Evolutionary conservation across 1,140 invertebrate species (phyloP), one percentile per base, ranked within the genome.

Genomic region (Drosophila takahashii): DNA sequence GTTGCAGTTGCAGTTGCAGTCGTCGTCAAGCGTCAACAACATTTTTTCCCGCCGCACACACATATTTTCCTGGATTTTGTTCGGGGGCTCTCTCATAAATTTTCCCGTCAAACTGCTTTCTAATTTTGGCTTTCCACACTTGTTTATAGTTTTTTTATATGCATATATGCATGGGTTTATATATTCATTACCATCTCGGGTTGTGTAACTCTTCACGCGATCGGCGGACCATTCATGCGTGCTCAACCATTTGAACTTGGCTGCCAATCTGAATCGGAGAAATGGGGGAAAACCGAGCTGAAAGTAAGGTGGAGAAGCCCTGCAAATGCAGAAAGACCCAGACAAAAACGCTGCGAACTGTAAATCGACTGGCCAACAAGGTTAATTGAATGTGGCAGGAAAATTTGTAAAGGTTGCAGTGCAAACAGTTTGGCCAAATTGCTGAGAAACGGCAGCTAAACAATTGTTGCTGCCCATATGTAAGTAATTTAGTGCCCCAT

Each of bases 131-230:
- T 74, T 86, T 78, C 78, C 75, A 69, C 67, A 74, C 69, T 66
- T 58, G 60, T 61, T 71, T 77, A 61, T 58, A 44, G 41, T 57
- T 73, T 71, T 32, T 36, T 51, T 65, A 34, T 67, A 48, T 84
- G 39, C 59, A 52, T 60, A 50, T 58, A 54, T 76, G 47, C 42
- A 64, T 73, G 50, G 48, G 11, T 6, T 32, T 67, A 45, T 10
- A 8, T 48, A 59, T 42, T 41, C 18, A 72, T 75, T 70, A 66
- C 54, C 79, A 77, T 87, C 15, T 51, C 59, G 61, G 44, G 62
- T 89, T 87, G 70, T 89, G 72, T 89, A 87, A 87, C 67, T 84
- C 50, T 90, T 80, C 84, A 89, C 80, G 85, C 84, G 84, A 90
- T 90, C 77, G 42, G 16, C 39, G 64, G 77, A 29, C 61, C 85